phyloP scores from a whole-genome alignment of 2,797 vertebrate genomes.

The Sebastes umbrosus region DNA sequence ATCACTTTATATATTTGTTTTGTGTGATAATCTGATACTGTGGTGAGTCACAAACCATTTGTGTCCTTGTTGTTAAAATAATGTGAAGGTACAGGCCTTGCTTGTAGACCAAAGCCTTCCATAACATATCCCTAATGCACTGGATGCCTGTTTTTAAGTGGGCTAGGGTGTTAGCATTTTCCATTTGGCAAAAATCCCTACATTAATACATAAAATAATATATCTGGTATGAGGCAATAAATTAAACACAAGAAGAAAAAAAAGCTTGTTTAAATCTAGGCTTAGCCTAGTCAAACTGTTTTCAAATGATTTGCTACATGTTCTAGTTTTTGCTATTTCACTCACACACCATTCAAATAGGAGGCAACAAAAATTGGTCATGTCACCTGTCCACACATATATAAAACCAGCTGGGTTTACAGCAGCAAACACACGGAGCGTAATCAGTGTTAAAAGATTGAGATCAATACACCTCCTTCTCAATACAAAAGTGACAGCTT shows the following conservation, averaged over 20 bases:
- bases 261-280: neutral
- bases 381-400: neutral
- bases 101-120: neutral
- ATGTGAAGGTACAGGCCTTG: neutral
- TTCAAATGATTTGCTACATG: neutral
- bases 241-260: neutral
- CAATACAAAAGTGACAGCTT: neutral
- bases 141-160: neutral
- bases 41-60: neutral
- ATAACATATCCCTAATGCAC: neutral
- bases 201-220: neutral
- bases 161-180: neutral
- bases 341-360: neutral
- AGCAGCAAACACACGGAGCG: neutral
- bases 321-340: neutral
- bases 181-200: conserved; percentile 28
- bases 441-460: neutral
- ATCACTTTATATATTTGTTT: neutral
- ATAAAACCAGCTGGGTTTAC: neutral
- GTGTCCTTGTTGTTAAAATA: neutral
- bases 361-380: neutral
- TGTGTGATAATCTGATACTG: neutral
- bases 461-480: neutral
- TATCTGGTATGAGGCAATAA: neutral
- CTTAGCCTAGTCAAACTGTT: neutral